Conservation (phyloP, 2,113 vertebrate species). For the Thamnaconus septentrionalis region DNA sequence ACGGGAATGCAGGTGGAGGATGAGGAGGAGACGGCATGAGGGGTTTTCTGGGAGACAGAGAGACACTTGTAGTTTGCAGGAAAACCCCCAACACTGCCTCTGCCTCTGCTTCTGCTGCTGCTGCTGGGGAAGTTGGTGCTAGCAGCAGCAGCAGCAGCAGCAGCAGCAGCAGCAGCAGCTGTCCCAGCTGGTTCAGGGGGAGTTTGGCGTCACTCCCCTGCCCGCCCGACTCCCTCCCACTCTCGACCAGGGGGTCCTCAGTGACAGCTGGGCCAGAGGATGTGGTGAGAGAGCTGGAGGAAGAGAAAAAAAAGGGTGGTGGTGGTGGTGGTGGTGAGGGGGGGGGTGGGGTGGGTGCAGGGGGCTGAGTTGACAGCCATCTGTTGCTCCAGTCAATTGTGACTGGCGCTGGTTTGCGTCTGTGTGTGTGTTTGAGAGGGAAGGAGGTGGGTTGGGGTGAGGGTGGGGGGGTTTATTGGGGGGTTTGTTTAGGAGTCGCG, state of each 20-base stretch:
- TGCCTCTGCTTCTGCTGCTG: neutral
- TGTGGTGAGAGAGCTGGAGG: constrained; percentile 51
- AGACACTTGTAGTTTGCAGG: constrained; percentile 30
- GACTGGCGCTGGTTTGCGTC: constrained; percentile 59
- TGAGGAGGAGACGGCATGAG: constrained; percentile 29
- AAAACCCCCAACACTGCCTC: neutral
- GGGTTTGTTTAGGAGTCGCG: constrained; percentile 44
- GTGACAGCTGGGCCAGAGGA: constrained; percentile 73
- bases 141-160: constrained; percentile 61
- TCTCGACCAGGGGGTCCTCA: constrained; percentile 56
- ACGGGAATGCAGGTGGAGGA: neutral
- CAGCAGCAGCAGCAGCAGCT: constrained; percentile 72
- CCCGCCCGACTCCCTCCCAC: too few relatives aligned
- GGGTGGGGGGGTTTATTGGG: constrained; percentile 48
- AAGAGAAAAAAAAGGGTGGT: neutral
- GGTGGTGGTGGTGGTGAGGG: too few relatives aligned
- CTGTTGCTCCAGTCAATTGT: constrained; percentile 75
- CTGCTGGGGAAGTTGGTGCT: too few relatives aligned
- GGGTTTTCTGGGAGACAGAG: constrained; percentile 34
- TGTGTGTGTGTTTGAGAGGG: constrained; percentile 40
- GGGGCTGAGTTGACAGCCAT: constrained; percentile 73
- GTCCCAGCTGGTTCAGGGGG: constrained; percentile 50
- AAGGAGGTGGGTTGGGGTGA: constrained; percentile 3
- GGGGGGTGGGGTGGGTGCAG: constrained; percentile 19
- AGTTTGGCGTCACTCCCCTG: constrained; percentile 63